Conservation (phyloP, 2,113 vertebrate genomes). For the Pelobates fuscus region DNA sequence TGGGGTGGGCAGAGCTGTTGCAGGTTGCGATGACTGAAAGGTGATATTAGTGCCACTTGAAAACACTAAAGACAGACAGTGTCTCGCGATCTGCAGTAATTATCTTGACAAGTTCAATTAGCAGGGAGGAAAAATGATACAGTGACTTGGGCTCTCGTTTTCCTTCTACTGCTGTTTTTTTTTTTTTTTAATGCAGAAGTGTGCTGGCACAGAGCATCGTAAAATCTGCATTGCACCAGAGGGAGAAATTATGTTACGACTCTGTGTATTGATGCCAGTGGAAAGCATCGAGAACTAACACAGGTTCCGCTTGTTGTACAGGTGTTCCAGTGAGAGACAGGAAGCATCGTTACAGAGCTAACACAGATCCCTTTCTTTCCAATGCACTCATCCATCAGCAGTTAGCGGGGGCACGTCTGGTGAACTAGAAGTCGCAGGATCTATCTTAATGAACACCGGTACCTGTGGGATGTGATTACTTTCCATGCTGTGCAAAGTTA, state of each 20-base stretch:
- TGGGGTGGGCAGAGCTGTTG: constrained; percentile 12
- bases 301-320: constrained; percentile 39
- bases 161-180: constrained; percentile 60
- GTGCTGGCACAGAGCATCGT: constrained; percentile 57
- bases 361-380: neutral
- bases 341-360: constrained; percentile 14
- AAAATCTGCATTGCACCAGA: constrained; percentile 67
- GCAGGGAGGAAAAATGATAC: constrained; percentile 60
- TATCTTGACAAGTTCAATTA: constrained; percentile 74
- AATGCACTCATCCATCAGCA: constrained; percentile 12
- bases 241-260: constrained; percentile 52
- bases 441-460: constrained; percentile 20
- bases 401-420: neutral
- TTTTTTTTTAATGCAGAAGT: no score
- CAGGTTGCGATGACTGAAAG: neutral
- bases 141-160: constrained; percentile 61
- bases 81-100: constrained; percentile 66
- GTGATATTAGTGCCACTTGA: constrained; percentile 13
- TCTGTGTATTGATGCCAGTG: constrained; percentile 53
- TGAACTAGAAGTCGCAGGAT: constrained; percentile 16
- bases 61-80: constrained; percentile 55
- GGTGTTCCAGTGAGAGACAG: constrained; percentile 49
- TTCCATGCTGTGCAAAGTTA: constrained; percentile 44
- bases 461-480: constrained; percentile 45
- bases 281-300: constrained; percentile 51